A percentile compares a stretch with the other conserved stretches of the same genome.
Evolutionary conservation across 1,140 invertebrate genomes (phyloP).

Genomic region (Drosophila burlai): DNA sequence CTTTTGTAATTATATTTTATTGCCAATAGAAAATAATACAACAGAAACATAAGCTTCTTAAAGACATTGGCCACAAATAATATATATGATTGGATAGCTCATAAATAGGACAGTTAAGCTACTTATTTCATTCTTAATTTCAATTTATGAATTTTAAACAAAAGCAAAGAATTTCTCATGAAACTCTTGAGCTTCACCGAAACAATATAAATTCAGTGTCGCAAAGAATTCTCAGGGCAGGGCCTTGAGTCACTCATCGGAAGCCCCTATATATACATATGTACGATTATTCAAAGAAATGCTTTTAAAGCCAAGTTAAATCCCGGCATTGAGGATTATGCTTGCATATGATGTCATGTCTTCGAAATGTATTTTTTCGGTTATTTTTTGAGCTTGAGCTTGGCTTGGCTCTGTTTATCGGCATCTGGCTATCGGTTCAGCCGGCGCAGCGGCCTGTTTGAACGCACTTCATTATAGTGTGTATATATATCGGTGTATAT

Average conservation of each 20-base stretch:
- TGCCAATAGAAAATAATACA: neutral
- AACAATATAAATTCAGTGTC: conserved; percentile 12
- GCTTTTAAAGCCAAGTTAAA: conserved; percentile 41
- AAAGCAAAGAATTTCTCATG: conserved; percentile 2
- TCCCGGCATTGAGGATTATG: conserved; percentile 40
- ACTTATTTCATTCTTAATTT: conserved; percentile 11
- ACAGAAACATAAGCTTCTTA: neutral
- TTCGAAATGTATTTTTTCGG: conserved; percentile 50
- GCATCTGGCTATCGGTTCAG: conserved; percentile 36
- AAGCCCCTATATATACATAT: conserved; percentile 29
- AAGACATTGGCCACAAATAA: neutral
- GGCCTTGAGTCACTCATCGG: conserved; percentile 51
- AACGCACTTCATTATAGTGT: conserved; percentile 71
- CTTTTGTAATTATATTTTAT: no score
- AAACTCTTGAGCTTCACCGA: conserved; percentile 6
- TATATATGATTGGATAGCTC: no score
- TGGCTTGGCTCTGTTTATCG: conserved; percentile 47
- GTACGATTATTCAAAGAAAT: conserved; percentile 70
- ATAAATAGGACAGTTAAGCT: conserved; percentile 18
- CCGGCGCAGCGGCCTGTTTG: conserved; percentile 69
- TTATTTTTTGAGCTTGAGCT: conserved; percentile 46
- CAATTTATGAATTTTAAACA: conserved; percentile 15
- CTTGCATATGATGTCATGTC: conserved; percentile 74
- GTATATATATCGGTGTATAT: conserved; percentile 31
- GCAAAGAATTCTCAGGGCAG: conserved; percentile 32